Percentiles rank a stretch among this genome's conserved stretches.
Evolutionary conservation across 2,113 vertebrate species (phyloP).

Genomic region (Pseudorectes ferrugineus): DNA sequence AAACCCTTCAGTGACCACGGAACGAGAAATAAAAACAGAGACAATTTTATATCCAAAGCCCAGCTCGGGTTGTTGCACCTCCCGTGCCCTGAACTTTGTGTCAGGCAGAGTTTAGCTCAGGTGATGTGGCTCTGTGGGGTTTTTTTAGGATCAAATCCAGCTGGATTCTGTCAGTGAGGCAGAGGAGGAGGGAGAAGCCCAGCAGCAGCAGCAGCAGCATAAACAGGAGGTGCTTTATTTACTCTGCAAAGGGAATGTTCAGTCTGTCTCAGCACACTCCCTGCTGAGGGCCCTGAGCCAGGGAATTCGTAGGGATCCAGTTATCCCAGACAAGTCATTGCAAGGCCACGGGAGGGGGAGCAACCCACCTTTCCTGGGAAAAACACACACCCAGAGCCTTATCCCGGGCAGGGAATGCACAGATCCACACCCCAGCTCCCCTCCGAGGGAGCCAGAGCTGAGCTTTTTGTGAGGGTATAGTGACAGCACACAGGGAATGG

Average conservation of each 20-base stretch:
- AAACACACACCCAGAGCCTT: neutral
- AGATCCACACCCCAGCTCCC: neutral
- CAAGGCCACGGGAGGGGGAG: neutral
- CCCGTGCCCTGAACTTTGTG: neutral
- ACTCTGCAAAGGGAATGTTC: neutral
- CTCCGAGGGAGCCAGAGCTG: neutral
- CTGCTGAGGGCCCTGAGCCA: neutral
- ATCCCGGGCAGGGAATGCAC: rapidly evolving
- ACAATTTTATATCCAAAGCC: neutral
- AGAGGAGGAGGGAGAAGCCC: neutral
- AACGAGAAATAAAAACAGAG: neutral
- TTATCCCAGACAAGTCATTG: neutral
- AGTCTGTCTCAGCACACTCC: neutral
- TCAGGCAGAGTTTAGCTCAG: neutral
- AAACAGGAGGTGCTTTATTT: neutral
- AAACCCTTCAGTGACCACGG: neutral
- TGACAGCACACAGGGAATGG: neutral
- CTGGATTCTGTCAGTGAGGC: neutral
- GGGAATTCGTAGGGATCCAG: neutral
- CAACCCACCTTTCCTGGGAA: neutral
- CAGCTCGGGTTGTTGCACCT: neutral
- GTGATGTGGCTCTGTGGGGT: neutral
- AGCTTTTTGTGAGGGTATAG: rapidly evolving
- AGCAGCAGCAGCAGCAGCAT: neutral
- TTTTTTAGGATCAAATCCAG: neutral